phyloP scores from a whole-genome alignment of 1,140 invertebrate genomes.

The Luehdorfia chinensis region DNA sequence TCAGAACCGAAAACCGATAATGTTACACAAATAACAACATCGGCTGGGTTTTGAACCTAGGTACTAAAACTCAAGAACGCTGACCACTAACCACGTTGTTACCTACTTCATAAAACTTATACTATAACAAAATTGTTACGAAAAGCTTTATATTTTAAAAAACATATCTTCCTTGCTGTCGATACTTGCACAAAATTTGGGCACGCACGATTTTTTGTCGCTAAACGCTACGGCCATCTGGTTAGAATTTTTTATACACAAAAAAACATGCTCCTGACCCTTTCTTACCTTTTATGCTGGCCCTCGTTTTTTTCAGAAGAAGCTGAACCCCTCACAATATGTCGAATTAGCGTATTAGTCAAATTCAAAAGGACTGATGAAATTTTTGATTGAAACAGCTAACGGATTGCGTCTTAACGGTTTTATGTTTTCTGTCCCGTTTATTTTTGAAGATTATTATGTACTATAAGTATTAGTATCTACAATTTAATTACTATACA shows the following conservation, averaged over 20 bases:
- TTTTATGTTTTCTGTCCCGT: constrained; percentile 37
- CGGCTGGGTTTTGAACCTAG: too few relatives aligned
- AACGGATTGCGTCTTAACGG: constrained; percentile 73
- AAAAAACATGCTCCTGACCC: constrained; percentile 70
- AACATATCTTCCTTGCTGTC: constrained; percentile 41
- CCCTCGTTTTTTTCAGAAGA: constrained; percentile 62
- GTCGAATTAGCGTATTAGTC: constrained; percentile 75
- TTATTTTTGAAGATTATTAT: constrained; percentile 30
- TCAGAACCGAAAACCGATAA: too few relatives aligned
- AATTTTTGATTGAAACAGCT: constrained; percentile 73
- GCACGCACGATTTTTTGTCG: constrained; percentile 72
- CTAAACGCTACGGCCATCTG: constrained; percentile 72
- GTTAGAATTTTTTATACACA: constrained; percentile 65
- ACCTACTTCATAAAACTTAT: too few relatives aligned
- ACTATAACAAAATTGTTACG: too few relatives aligned
- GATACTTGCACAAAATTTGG: constrained; percentile 56
- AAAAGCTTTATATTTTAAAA: too few relatives aligned
- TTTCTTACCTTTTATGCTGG: constrained; percentile 72
- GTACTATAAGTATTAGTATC: too few relatives aligned
- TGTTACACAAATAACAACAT: too few relatives aligned
- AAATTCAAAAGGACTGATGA: constrained; percentile 70
- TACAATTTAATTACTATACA: too few relatives aligned
- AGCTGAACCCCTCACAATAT: constrained; percentile 64
- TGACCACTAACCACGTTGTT: too few relatives aligned
- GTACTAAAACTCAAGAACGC: too few relatives aligned